Evolutionary conservation across 2,797 vertebrate genomes (phyloP).

Genomic region (Bovichtus variegatus): DNA sequence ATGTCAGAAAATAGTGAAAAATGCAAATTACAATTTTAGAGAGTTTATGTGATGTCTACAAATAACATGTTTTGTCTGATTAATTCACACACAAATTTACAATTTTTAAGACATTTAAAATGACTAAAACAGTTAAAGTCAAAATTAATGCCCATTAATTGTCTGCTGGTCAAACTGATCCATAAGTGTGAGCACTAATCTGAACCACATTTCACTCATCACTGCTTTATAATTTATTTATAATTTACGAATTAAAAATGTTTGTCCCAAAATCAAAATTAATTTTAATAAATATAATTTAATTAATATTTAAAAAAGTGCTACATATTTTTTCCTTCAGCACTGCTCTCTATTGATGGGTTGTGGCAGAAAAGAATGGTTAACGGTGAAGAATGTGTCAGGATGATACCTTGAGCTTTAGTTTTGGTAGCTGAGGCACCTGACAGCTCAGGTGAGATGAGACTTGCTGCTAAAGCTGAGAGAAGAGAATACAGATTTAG

Average conservation of each 20-base stretch:
- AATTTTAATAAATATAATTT: no score
- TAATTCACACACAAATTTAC: no score
- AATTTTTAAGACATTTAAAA: no score
- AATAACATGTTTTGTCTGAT: no score
- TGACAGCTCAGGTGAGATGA: slow-evolving; percentile 90
- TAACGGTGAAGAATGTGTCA: neutral
- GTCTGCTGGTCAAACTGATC: neutral
- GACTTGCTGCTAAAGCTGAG: slow-evolving; percentile 91
- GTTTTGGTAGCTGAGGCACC: slow-evolving; percentile 82
- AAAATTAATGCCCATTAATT: neutral
- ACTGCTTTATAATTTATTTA: no score
- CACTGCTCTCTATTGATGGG: neutral
- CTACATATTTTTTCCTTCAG: neutral
- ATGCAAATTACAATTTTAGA: no score
- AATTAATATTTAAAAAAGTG: neutral
- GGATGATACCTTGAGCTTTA: slow-evolving; percentile 90
- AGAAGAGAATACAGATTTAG: neutral
- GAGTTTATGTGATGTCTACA: no score
- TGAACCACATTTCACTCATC: no score
- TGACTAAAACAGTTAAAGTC: no score
- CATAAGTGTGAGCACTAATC: neutral
- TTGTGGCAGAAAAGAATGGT: neutral
- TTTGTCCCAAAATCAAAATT: no score
- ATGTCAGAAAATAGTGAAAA: no score
- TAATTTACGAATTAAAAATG: no score